These are phyloP conservation scores for Syrphus vitripennis DNA, from an alignment of 2,888 invertebrate species.

Conservation along the genomic window DNA sequence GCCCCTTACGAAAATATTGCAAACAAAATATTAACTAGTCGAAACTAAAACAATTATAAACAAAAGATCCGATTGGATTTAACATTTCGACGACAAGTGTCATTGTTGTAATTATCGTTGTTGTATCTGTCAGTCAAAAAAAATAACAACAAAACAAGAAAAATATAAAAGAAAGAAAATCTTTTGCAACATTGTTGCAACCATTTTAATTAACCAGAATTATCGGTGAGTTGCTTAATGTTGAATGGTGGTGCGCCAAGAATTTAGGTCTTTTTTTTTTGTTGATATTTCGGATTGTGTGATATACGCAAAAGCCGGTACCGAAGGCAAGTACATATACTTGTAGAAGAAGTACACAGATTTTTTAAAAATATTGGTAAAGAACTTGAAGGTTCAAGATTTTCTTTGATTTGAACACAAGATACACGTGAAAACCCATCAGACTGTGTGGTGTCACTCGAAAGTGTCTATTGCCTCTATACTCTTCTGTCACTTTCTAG, in stretches of 20 bases:
- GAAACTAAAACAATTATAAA: neutral
- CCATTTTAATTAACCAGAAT: slow-evolving; percentile 16
- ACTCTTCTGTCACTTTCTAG: slow-evolving; percentile 15
- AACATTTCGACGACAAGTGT: slow-evolving; percentile 49
- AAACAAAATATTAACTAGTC: neutral
- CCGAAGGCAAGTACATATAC: neutral
- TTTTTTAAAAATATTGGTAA: slow-evolving; percentile 14
- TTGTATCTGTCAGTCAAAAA: neutral
- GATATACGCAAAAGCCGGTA: neutral
- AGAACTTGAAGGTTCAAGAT: slow-evolving; percentile 32
- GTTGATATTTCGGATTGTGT: neutral
- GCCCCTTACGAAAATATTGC: neutral
- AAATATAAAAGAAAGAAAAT: neutral
- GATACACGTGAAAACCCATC: slow-evolving; percentile 21
- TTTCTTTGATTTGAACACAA: slow-evolving; percentile 22
- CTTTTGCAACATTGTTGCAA: slow-evolving; percentile 30
- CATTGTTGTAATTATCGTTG: slow-evolving; percentile 30
- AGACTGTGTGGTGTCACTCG: slow-evolving; percentile 49
- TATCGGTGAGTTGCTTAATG: neutral
- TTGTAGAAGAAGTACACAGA: neutral
- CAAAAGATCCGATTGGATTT: slow-evolving; percentile 21
- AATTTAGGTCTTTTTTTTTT: neutral
- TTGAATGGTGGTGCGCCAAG: too few relatives aligned
- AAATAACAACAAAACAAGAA: neutral
- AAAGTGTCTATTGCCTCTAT: slow-evolving; percentile 25